phyloP scores from a whole-genome alignment of 23 tunicate genomes.

The Clavelina lepadiformis region DNA sequence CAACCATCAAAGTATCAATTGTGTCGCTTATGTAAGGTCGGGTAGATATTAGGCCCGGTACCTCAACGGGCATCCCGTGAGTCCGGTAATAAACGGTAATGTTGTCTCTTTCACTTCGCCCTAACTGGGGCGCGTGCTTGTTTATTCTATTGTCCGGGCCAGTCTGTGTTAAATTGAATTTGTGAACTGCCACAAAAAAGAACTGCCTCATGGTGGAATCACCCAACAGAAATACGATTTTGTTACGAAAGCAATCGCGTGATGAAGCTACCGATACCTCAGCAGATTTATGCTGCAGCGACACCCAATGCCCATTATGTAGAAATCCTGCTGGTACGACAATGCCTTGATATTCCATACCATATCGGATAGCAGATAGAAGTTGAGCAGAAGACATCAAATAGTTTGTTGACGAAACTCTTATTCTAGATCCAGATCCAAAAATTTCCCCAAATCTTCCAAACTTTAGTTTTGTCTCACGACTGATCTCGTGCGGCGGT shows the following conservation, averaged over 20 bases:
- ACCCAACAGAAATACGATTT: slow-evolving; percentile 24
- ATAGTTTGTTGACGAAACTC: no score
- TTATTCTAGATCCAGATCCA: no score
- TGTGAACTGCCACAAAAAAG: neutral
- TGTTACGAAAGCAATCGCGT: slow-evolving; percentile 14
- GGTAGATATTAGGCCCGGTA: slow-evolving; percentile 18
- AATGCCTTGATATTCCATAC: no score
- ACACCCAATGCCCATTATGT: slow-evolving; percentile 23
- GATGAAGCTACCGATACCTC: neutral
- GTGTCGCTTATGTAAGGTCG: slow-evolving; percentile 47
- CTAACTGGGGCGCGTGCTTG: slow-evolving; percentile 15
- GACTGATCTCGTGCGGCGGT: no score
- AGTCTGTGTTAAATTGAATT: neutral
- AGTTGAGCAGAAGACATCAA: no score
- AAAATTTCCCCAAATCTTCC: no score
- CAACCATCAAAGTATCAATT: slow-evolving; percentile 15
- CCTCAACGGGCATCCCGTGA: slow-evolving; percentile 42
- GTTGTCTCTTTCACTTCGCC: slow-evolving; percentile 3
- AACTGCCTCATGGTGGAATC: slow-evolving; percentile 43
- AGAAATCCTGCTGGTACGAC: slow-evolving; percentile 30
- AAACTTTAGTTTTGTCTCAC: no score
- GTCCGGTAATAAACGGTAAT: slow-evolving; percentile 37
- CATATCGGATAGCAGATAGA: no score
- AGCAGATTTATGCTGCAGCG: neutral
- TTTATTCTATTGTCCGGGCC: neutral